Conservation (phyloP, 2,888 invertebrate species). For the Megastigmus dorsalis region DNA sequence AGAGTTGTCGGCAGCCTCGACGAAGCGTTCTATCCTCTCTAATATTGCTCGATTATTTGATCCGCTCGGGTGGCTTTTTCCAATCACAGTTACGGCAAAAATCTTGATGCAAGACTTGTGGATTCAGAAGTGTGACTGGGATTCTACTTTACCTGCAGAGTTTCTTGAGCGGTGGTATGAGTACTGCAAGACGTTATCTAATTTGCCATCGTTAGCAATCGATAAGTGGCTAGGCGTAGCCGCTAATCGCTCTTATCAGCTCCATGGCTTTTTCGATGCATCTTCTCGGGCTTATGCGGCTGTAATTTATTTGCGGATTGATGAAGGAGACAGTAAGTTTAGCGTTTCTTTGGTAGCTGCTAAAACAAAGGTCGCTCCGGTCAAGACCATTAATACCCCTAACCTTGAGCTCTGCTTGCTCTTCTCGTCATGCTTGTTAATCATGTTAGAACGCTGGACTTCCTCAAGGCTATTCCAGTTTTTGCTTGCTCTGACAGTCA, state of each 20-base stretch:
- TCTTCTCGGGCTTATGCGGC: conserved; percentile 49
- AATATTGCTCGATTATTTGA: conserved; percentile 47
- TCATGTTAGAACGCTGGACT: conserved; percentile 26
- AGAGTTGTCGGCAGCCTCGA: conserved; percentile 10
- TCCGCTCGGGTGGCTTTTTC: conserved; percentile 49
- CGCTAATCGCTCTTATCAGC: background rate
- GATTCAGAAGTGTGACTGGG: conserved; percentile 45
- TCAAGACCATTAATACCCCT: conserved; percentile 53
- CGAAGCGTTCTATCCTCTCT: conserved; percentile 41
- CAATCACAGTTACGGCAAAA: conserved; percentile 45
- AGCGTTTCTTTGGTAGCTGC: conserved; percentile 38
- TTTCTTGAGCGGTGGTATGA: conserved; percentile 2
- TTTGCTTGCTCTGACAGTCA: conserved; percentile 58
- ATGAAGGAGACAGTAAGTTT: background rate
- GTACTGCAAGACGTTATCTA: conserved; percentile 21
- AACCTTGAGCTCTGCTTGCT: conserved; percentile 51
- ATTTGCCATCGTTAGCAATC: conserved; percentile 11
- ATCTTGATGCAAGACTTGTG: conserved; percentile 49
- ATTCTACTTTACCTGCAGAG: conserved; percentile 16
- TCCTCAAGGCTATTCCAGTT: conserved; percentile 22
- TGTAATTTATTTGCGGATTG: conserved; percentile 42
- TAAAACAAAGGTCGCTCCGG: conserved; percentile 49
- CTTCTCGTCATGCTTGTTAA: conserved; percentile 41
- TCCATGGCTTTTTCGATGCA: conserved; percentile 52
- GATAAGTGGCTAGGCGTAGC: conserved; percentile 35